Evolutionary conservation across 2,113 vertebrate species (phyloP).

Genomic region (Sinocyclocheilus anshuiensis): DNA sequence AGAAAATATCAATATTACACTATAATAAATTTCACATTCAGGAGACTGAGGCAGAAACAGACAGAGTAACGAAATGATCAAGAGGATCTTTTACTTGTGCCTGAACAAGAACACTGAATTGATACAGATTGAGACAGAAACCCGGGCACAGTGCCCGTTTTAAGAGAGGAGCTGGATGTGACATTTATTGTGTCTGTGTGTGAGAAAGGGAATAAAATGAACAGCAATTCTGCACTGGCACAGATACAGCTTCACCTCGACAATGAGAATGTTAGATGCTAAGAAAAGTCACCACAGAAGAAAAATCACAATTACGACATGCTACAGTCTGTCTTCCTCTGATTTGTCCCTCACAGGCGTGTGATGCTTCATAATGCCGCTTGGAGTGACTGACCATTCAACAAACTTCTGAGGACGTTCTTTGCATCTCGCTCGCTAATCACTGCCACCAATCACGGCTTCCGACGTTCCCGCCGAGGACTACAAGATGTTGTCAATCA

Average conservation of each 20-base stretch:
- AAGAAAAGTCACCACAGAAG: conserved; percentile 1
- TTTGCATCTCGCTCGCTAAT: neutral
- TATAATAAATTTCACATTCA: neutral
- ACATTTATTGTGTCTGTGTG: conserved; percentile 5
- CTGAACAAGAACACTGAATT: neutral
- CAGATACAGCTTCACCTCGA: neutral
- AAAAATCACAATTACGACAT: neutral
- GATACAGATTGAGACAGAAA: neutral
- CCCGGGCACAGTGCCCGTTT: neutral
- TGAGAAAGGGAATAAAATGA: conserved; percentile 5
- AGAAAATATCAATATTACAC: neutral
- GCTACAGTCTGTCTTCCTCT: neutral
- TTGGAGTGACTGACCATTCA: neutral
- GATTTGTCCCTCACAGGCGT: neutral
- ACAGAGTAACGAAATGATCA: neutral
- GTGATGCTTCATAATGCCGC: neutral
- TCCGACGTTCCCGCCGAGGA: neutral
- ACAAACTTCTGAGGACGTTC: neutral
- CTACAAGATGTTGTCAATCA: conserved; percentile 46
- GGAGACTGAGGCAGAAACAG: neutral
- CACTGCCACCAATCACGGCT: conserved; percentile 9
- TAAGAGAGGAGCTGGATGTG: conserved; percentile 10
- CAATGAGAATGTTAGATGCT: conserved; percentile 11
- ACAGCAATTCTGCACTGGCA: conserved; percentile 3
- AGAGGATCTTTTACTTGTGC: neutral